Base-by-base conservation (phyloP, 2,888 invertebrate species). In the Alsophila aescularia region DNA sequence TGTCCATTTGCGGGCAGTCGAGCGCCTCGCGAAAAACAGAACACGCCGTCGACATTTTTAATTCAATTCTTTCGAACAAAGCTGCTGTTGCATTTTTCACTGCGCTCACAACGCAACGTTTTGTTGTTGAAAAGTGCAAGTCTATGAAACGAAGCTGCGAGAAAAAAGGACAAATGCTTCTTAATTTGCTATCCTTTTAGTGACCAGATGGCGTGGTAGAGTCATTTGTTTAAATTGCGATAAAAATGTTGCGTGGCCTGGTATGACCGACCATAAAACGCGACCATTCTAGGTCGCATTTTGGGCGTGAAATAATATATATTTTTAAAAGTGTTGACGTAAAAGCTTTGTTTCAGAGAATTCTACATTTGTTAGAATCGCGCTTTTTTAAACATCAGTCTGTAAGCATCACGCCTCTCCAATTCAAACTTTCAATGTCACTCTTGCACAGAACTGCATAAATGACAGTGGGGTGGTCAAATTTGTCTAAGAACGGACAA, bases 1-100 rank as follows among this genome's bases (percentile, higher is more conserved):
- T 87, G 87, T 87, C 87, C 85, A 88, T 88, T 90, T 87, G 86
- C 77, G 86, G 83, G 80, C 81, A 85, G 79, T 81, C 77, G 83
- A 78, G 83, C 85, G 81, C 74, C 63, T 74, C 73, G 78, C 79
- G 80, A 86, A 90, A 88, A 87, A 87, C 84, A 85, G 78, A 81
- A 83, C 77, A 73, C 61, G 65, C 77, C 71, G 79, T 76, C 80
- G 79, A 87, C 83, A 84, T 89, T 87, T 84, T 87, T 89, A 88
- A 88, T 87, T 88, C 87, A 88, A 87, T 89, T 89, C 85, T 83
- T 83, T 71, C 69, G 80, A 77, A 85, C 85, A 83, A 87, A 85
- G 85, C 84, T 81, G 77, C 75, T 77, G 80, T 76, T 80, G 84
- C 84, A 81, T 84, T 85, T 86, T 86, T 81, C 78, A 73, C 73